Conservation (phyloP, 2,888 invertebrate species). For the Philereme vetulata region DNA sequence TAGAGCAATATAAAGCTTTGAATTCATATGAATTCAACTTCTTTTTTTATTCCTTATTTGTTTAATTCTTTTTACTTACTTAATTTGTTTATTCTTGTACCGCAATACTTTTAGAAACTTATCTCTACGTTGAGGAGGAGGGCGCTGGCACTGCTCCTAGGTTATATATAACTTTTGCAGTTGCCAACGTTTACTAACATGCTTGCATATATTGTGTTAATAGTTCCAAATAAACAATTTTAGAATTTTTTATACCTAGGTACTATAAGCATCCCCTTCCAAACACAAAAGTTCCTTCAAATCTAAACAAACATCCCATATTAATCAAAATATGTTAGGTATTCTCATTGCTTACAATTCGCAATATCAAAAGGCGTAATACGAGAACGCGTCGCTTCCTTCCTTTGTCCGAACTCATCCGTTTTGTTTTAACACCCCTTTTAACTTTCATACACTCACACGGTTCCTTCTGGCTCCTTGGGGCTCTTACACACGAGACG, state of each 20-base stretch:
- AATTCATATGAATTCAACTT: constrained; percentile 2
- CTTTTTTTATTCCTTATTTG: too few species aligned
- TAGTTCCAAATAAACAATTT: too few species aligned
- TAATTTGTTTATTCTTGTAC: too few species aligned
- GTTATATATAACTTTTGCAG: too few species aligned
- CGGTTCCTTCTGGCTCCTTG: constrained; percentile 62
- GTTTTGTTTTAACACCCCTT: constrained; percentile 84
- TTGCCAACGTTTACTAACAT: too few species aligned
- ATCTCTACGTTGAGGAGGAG: too few species aligned
- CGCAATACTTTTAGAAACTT: too few species aligned
- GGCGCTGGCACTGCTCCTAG: too few species aligned
- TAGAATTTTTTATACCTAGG: constrained; percentile 11
- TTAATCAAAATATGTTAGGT: constrained; percentile 82
- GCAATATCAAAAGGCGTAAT: constrained; percentile 74
- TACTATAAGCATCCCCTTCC: constrained; percentile 23
- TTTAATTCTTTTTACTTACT: too few species aligned
- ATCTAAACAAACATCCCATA: constrained; percentile 48
- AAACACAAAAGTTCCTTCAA: constrained; percentile 39
- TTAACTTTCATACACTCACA: constrained; percentile 76
- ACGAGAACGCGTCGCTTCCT: constrained; percentile 73
- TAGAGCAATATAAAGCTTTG: background rate
- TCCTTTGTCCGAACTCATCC: constrained; percentile 81
- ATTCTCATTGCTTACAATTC: constrained; percentile 60
- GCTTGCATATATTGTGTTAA: too few species aligned
- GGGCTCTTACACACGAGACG: constrained; percentile 47